phyloP scores from a whole-genome alignment of 2,888 invertebrate species.

The Drosophila limbata region DNA sequence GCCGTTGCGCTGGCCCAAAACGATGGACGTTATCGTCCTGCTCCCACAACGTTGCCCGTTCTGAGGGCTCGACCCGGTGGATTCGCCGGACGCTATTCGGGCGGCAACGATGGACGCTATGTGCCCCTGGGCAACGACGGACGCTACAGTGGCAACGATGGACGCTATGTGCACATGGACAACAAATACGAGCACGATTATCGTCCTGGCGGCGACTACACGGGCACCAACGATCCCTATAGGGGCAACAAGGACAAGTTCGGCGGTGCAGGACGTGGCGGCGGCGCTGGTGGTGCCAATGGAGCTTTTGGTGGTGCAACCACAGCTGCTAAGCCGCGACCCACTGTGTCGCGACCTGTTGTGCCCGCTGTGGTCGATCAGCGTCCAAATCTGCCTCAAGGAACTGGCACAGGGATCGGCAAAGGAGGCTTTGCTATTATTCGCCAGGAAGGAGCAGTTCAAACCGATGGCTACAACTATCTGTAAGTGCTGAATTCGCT shows the following conservation, averaged over 20 bases:
- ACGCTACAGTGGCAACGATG: slow-evolving; percentile 79
- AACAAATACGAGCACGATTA: slow-evolving; percentile 76
- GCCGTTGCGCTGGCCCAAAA: slow-evolving; percentile 67
- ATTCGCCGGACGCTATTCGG: background rate
- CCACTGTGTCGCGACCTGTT: slow-evolving; percentile 25
- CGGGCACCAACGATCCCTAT: slow-evolving; percentile 70
- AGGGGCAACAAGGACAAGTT: slow-evolving; percentile 58
- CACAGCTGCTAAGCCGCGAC: slow-evolving; percentile 17
- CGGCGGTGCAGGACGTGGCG: slow-evolving; percentile 62
- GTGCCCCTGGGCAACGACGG: slow-evolving; percentile 75
- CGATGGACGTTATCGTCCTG: slow-evolving; percentile 85
- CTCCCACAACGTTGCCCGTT: slow-evolving; percentile 12
- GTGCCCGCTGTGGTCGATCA: slow-evolving; percentile 38
- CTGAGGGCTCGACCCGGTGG: background rate
- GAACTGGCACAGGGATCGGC: slow-evolving; percentile 82
- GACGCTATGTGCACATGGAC: slow-evolving; percentile 86
- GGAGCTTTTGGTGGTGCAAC: slow-evolving; percentile 17
- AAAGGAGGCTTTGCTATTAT: slow-evolving; percentile 86
- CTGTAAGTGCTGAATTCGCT: slow-evolving; percentile 78
- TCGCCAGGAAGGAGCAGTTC: slow-evolving; percentile 86
- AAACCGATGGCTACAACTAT: slow-evolving; percentile 87
- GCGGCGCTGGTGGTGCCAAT: slow-evolving; percentile 41
- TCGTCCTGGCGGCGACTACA: slow-evolving; percentile 77
- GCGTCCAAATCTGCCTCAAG: slow-evolving; percentile 60
- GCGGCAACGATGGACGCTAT: slow-evolving; percentile 76